Conservation (phyloP, 2,113 vertebrate genomes). For the Alethe castanea region DNA sequence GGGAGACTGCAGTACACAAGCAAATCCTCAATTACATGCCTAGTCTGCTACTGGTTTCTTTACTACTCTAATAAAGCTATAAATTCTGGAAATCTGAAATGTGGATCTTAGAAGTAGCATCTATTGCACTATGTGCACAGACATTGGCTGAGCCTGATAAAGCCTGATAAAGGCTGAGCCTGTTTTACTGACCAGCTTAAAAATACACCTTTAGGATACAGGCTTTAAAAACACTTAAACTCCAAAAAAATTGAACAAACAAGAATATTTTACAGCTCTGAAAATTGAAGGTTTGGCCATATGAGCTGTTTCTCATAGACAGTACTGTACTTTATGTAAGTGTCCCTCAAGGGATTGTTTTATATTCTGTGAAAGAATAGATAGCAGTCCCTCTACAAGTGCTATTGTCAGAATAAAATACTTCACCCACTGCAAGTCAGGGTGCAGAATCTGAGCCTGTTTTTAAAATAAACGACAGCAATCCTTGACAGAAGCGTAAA, state of each 20-base stretch:
- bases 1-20: neutral
- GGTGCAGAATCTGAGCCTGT: neutral
- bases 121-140: neutral
- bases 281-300: neutral
- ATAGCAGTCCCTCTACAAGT: neutral
- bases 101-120: neutral
- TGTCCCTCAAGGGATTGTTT: neutral
- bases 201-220: neutral
- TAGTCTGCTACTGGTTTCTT: neutral
- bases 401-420: neutral
- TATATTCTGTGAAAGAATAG: neutral
- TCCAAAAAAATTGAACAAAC: neutral
- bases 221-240: neutral
- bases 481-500: neutral
- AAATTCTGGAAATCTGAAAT: neutral
- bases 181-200: neutral
- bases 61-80: neutral
- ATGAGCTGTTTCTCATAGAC: neutral
- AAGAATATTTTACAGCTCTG: neutral
- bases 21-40: slow-evolving; percentile 1
- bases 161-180: too few species aligned
- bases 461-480: neutral
- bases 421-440: neutral
- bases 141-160: neutral
- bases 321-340: neutral